Evolutionary conservation across 1,140 invertebrate genomes (phyloP).

Genomic region (Lordiphosa stackelbergi): DNA sequence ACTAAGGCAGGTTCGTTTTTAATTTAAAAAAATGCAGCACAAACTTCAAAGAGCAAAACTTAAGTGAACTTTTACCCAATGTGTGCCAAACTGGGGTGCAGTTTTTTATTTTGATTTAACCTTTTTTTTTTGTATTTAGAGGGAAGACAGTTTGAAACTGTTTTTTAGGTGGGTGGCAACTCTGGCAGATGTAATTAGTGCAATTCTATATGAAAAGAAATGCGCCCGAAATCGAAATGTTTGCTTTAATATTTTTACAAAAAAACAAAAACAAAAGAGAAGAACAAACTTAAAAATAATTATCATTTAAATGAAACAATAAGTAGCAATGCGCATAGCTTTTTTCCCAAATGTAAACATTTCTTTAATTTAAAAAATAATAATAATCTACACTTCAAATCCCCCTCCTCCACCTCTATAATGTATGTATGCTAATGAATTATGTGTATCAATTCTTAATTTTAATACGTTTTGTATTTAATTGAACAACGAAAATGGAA

Average conservation of each 20-base stretch:
- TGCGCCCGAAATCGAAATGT: no score
- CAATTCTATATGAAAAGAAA: conserved; percentile 26
- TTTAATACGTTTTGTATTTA: neutral
- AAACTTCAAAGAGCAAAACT: conserved; percentile 41
- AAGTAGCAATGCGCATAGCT: no score
- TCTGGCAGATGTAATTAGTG: conserved; percentile 38
- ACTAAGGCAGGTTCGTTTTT: conserved; percentile 30
- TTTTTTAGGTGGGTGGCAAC: conserved; percentile 7
- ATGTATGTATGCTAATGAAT: conserved; percentile 13
- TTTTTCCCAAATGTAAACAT: conserved; percentile 3
- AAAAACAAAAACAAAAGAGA: neutral
- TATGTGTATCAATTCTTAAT: conserved; percentile 5
- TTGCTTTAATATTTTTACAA: neutral
- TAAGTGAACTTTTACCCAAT: conserved; percentile 13
- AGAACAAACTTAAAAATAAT: conserved; percentile 1
- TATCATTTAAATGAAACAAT: no score
- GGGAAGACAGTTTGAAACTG: conserved; percentile 63
- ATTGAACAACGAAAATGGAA: conserved; percentile 18
- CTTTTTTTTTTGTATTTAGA: conserved; percentile 9
- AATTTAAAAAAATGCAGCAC: conserved; percentile 30
- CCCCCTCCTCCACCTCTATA: conserved; percentile 6
- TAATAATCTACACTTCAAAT: conserved; percentile 1
- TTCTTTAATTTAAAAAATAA: conserved; percentile 1
- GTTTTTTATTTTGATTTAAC: conserved; percentile 1
- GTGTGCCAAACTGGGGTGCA: conserved; percentile 49